Evolutionary conservation across 2,113 vertebrate genomes (phyloP), one percentile per base, ranked within the genome.

Genomic region (Rallus limicola): DNA sequence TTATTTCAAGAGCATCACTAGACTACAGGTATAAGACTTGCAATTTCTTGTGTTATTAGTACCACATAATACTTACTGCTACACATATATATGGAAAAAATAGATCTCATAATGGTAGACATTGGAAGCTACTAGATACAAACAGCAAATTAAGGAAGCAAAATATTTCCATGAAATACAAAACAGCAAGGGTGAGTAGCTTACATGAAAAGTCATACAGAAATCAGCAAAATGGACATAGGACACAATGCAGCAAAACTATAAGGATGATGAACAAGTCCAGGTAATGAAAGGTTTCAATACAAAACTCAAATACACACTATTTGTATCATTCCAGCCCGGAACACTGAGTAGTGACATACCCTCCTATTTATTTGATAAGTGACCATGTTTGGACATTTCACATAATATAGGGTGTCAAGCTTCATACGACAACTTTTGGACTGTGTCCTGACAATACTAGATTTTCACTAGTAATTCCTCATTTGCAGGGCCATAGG

Each of bases 391-490:
- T 65, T 2, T 5, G 56, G 60, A 21, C 8, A 24, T 38, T 33
- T 33, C 53, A 29, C 44, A 50, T 21, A 6, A 3, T 1, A 4
- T 3, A 33, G 16, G 18, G 11, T 21, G 17, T 29, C 0, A 0
- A 34, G 18, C 26, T 75, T 65, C 31, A 24, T 23, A 5, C 6
- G 13, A 20, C 25, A 52, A 16, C 29, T 81, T 19, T 6, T 38
- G 44, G 14, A 40, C 65, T 1, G 4, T 14, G 38, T 9, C 58
- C 44, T 17, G 24, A 29, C 48, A 34, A 33, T 46, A 23, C 59
- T 8, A 6, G 15, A 3, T 63, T 71, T 76, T 55, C 46, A 28
- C 13, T 2, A 9, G 46, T 18, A 36, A 40, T 28, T 38, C 15
- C 4, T 69, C 31, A 8, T 9, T 76, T n/a, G 6, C 31, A 64